phyloP scores from a whole-genome alignment of 2,797 vertebrate genomes.

The Characodon lateralis region DNA sequence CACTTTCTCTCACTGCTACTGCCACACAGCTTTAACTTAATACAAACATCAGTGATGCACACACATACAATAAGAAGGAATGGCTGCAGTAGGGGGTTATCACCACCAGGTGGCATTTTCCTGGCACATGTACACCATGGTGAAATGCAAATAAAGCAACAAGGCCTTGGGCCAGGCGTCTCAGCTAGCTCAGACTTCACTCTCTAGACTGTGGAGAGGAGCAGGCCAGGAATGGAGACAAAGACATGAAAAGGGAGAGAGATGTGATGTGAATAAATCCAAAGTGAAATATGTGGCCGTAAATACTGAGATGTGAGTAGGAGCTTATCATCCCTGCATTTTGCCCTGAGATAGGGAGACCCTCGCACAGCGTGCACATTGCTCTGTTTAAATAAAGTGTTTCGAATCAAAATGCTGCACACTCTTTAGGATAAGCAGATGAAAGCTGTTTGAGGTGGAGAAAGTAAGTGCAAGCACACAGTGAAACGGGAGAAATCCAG shows the following conservation, averaged over 20 bases:
- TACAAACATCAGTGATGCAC: conserved; percentile 42
- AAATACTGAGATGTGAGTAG: conserved; percentile 61
- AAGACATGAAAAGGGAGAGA: conserved; percentile 68
- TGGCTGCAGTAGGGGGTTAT: conserved; percentile 44
- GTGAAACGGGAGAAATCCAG: neutral
- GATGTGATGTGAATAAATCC: conserved; percentile 68
- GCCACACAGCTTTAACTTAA: conserved; percentile 42
- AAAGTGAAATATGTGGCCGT: conserved; percentile 66
- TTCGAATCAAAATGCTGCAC: conserved; percentile 49
- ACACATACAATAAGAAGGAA: conserved; percentile 12
- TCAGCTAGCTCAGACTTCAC: conserved; percentile 76
- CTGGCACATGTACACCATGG: conserved; percentile 66
- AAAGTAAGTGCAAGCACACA: conserved; percentile 22
- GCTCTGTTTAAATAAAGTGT: conserved; percentile 45
- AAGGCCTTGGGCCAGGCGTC: conserved; percentile 75
- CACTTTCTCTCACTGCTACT: conserved; percentile 53
- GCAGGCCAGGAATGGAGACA: conserved; percentile 66
- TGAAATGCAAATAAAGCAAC: conserved; percentile 79
- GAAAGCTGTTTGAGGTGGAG: conserved; percentile 2
- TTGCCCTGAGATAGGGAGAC: conserved; percentile 61
- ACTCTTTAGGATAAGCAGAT: conserved; percentile 33
- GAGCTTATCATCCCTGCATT: conserved; percentile 60
- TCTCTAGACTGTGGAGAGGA: conserved; percentile 70
- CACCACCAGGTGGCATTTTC: conserved; percentile 75
- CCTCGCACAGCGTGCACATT: conserved; percentile 26